Evolutionary conservation across 1,140 invertebrate genomes (phyloP).

Genomic region (Drosophila leontia): DNA sequence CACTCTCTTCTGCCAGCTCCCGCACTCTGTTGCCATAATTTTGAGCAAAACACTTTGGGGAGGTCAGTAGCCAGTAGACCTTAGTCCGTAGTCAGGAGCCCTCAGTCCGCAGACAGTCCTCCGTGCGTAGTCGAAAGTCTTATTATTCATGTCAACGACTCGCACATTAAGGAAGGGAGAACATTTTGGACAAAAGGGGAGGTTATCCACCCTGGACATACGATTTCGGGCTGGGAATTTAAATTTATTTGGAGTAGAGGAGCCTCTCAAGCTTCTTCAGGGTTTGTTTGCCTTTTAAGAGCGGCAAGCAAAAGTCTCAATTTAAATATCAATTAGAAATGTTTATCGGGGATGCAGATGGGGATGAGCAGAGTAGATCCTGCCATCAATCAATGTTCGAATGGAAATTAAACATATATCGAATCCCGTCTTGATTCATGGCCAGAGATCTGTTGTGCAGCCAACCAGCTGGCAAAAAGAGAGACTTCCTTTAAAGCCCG

Average conservation of each 20-base stretch:
- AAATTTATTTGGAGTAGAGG: conserved; percentile 36
- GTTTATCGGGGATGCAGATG: conserved; percentile 5
- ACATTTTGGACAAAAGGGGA: neutral
- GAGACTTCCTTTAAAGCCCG: conserved; percentile 28
- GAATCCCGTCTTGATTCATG: conserved; percentile 15
- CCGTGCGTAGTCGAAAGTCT: conserved; percentile 31
- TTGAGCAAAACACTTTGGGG: conserved; percentile 17
- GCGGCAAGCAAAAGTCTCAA: conserved; percentile 41
- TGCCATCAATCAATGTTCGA: conserved; percentile 42
- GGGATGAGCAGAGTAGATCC: conserved; percentile 1
- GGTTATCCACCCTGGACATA: conserved; percentile 4
- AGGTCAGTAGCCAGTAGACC: conserved; percentile 22
- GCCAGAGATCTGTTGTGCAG: neutral
- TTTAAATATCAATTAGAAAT: conserved; percentile 49
- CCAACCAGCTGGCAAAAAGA: neutral
- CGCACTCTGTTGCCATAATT: conserved; percentile 50
- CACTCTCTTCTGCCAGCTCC: conserved; percentile 10
- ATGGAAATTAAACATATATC: conserved; percentile 4
- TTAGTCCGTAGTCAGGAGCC: conserved; percentile 8
- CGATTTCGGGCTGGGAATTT: conserved; percentile 20
- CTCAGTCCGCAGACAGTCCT: conserved; percentile 26
- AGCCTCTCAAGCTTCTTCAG: neutral
- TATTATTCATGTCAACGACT: conserved; percentile 56
- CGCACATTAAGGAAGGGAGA: conserved; percentile 20
- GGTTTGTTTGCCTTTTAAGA: neutral